Conservation (phyloP, 2,888 invertebrate species). For the Microctonus hyperodae region DNA sequence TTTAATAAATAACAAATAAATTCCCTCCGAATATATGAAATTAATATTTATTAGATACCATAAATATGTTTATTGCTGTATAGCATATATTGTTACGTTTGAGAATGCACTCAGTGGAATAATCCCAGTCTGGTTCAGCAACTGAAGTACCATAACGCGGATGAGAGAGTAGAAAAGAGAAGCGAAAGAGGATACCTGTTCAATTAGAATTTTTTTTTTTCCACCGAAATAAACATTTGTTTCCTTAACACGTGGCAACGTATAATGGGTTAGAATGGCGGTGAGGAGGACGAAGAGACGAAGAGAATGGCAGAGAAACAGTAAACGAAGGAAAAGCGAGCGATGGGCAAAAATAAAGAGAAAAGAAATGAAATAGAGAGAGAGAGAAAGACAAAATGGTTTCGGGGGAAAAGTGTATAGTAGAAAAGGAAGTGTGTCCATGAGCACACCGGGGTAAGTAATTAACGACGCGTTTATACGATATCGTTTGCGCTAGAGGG, state of each 20-base stretch:
- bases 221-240: slow-evolving; percentile 52
- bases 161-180: slow-evolving; percentile 21
- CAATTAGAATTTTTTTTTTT: slow-evolving; percentile 49
- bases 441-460: slow-evolving; percentile 52
- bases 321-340: slow-evolving; percentile 32
- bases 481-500: slow-evolving; percentile 53
- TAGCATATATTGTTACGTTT: slow-evolving; percentile 26
- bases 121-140: slow-evolving; percentile 44
- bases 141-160: slow-evolving; percentile 30
- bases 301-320: slow-evolving; percentile 31
- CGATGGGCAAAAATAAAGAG: slow-evolving; percentile 39
- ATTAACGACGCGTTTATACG: slow-evolving; percentile 59
- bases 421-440: slow-evolving; percentile 35
- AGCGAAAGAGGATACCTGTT: slow-evolving; percentile 44
- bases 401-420: slow-evolving; percentile 35
- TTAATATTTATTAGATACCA: slow-evolving; percentile 17
- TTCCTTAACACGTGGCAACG: slow-evolving; percentile 52
- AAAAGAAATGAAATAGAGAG: slow-evolving; percentile 31
- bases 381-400: slow-evolving; percentile 34
- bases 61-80: slow-evolving; percentile 2
- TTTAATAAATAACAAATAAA: too few relatives aligned
- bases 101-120: slow-evolving; percentile 44
- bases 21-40: slow-evolving; percentile 32
- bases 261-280: slow-evolving; percentile 44
- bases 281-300: slow-evolving; percentile 27